Base-by-base conservation (phyloP, 2,113 vertebrate species). In the Saguinus imperator region DNA sequence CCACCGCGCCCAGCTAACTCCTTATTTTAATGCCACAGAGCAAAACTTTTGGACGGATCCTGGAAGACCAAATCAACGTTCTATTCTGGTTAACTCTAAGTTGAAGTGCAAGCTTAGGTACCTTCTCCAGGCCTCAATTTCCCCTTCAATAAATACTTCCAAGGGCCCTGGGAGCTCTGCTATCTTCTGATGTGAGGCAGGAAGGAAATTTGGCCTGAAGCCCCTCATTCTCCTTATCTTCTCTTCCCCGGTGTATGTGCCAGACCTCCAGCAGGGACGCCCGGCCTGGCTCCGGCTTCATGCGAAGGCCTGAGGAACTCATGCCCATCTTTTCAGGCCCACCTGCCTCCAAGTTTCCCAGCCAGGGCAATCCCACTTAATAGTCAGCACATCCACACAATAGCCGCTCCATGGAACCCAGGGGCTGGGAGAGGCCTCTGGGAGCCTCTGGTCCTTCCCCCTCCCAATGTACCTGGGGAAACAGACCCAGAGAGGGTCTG, bases 111-210 rank as follows among this genome's bases (percentile, higher is more conserved):
- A 73, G 79, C 76, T 83, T 43, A 48, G 25, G 68, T 32, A 58
- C 83, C 45, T 91, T 43, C 79, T 91, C 35, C 52, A 45, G 21
- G 20, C 27, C 81, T 96, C 50, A 5, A 52, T 61, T 87, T 95
- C 45, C 68, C 89, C 37, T 87, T 50, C 70, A 64, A 8, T 20
- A 64, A 89, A 91, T 32, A 85, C n/a, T 48, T 75, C 25, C 12
- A 25, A 14, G 45, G 73, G n/a, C 10, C 21, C 52, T 72, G 8
- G 25, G 17, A 55, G 72, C 23, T 64, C 76, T 68, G 29, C 2
- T 52, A 29, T 13, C 64, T 61, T 73, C 57, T 32, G 25, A 70
- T 11, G 5, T 0, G 48, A 58, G 68, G 37, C 48, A 83, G 14
- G 43, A 87, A 35, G 76, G 52, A 89, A 35, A 72, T 79, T 9